A percentile compares a stretch with the other conserved stretches of the same genome.
These are phyloP conservation scores for Thermophis baileyi DNA, from an alignment of 2,113 vertebrate genomes.

Conservation along the genomic window DNA sequence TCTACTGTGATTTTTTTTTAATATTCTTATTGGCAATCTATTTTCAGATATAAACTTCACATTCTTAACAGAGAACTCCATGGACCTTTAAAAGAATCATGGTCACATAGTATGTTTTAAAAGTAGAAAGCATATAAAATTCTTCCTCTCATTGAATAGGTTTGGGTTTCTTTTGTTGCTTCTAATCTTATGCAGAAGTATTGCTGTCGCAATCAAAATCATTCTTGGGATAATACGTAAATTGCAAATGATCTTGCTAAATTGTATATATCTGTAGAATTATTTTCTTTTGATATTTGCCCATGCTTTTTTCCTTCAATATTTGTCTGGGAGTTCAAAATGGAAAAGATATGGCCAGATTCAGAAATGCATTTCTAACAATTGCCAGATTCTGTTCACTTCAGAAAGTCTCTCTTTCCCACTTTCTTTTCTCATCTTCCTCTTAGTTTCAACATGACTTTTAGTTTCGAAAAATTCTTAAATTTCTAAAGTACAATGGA, in stretches of 20 bases:
- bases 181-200: neutral
- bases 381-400: neutral
- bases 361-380: neutral
- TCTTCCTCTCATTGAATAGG: neutral
- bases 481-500: neutral
- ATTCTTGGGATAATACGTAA: neutral
- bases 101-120: neutral
- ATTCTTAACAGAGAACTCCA: neutral
- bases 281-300: neutral
- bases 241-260: neutral
- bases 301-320: neutral
- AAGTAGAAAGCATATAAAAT: neutral
- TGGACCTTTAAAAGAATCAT: neutral
- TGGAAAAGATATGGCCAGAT: neutral
- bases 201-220: neutral
- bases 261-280: neutral
- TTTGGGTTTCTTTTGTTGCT: neutral
- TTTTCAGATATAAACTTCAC: neutral
- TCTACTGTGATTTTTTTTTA: neutral
- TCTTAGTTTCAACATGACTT: neutral
- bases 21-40: neutral
- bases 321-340: neutral
- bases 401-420: neutral
- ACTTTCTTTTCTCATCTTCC: neutral
- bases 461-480: neutral